Percentiles rank a stretch among this genome's conserved stretches.
Conservation (phyloP, 2,797 vertebrate species). For the Galagoides demidoff region DNA sequence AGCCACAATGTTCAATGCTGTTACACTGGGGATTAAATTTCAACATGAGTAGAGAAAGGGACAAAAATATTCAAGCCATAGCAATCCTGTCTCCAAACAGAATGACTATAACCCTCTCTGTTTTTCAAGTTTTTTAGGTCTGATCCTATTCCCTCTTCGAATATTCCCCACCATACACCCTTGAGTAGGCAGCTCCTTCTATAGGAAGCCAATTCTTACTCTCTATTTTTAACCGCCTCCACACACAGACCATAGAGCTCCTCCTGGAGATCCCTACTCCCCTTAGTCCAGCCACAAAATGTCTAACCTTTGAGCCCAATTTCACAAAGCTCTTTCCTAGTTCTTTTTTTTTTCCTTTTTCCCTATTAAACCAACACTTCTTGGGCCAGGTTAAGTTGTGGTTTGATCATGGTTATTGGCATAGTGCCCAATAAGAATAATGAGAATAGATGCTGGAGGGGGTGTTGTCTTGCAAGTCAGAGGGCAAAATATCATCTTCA, state of each 20-base stretch:
- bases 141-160: neutral
- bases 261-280: neutral
- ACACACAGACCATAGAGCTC: neutral
- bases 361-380: neutral
- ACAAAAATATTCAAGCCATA: neutral
- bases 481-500: neutral
- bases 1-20: neutral
- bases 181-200: neutral
- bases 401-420: neutral
- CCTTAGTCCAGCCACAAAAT: neutral
- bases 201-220: neutral
- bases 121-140: neutral
- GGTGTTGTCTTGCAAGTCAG: neutral
- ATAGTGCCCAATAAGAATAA: neutral
- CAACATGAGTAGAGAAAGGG: neutral
- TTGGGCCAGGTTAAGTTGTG: neutral
- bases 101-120: neutral
- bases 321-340: neutral
- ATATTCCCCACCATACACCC: neutral
- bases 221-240: neutral
- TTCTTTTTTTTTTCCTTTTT: neutral
- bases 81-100: neutral
- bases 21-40: neutral
- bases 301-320: neutral
- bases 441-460: neutral